Evolutionary conservation across 1,140 invertebrate genomes (phyloP).

Genomic region (Drosophila tsacasi): DNA sequence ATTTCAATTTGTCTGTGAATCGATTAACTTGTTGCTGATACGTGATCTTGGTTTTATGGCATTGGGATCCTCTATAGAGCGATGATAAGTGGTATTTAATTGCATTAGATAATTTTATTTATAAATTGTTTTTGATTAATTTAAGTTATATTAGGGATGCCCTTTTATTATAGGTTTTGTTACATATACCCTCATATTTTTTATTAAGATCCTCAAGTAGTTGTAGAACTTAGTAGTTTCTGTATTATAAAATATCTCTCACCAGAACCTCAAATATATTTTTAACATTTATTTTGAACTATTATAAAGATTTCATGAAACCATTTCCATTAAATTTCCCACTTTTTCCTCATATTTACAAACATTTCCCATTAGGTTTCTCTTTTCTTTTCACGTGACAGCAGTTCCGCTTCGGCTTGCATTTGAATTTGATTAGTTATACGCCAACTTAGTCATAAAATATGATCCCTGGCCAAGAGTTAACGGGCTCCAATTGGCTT

Average conservation of each 20-base stretch:
- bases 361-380: constrained; percentile 26
- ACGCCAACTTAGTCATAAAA: constrained; percentile 66
- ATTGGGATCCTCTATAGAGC: not conserved
- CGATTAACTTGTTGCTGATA: constrained; percentile 53
- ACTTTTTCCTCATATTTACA: not conserved
- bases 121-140: accelerated
- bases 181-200: not conserved
- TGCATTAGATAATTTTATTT: not conserved
- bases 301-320: too few relatives aligned
- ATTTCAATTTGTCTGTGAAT: constrained; percentile 66
- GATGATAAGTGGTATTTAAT: not conserved
- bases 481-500: constrained; percentile 54
- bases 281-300: not conserved
- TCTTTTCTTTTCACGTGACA: constrained; percentile 32
- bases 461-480: constrained; percentile 57
- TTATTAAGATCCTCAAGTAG: not conserved
- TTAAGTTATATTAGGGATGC: not conserved
- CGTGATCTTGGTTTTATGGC: not conserved
- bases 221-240: not conserved
- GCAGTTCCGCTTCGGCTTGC: constrained; percentile 36
- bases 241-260: not conserved
- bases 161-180: not conserved
- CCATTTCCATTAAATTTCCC: not conserved
- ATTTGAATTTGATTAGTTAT: constrained; percentile 67
- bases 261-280: not conserved